Evolutionary conservation across 2,113 vertebrate species (phyloP), one percentile per base, ranked within the genome.

Genomic region (Cebidichthys violaceus): DNA sequence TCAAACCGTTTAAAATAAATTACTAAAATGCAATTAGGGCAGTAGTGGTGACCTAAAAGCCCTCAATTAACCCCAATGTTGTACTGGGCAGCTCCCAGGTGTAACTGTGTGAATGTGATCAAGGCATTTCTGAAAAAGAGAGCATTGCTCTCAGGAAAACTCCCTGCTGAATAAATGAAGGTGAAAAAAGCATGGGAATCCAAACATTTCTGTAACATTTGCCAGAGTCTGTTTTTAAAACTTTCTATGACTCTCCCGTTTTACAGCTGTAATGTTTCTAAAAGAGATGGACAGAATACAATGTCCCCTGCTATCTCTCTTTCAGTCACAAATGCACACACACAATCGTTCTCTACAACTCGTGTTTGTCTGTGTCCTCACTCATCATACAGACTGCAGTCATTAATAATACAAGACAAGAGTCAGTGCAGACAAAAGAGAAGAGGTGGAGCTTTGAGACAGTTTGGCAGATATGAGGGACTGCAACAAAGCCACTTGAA

Each of bases 401-500:
- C 75, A 84, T 85, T 78, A 81, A 82, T 81, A 86, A 83, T 70
- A 75, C 73, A 85, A 79, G 77, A 68, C 62, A 68, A 18, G 41
- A 60, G 71, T 70, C 73, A 33, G 37, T 45, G 24, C 67, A 85
- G 70, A 88, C 75, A 88, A 73, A 18, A 74, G 50, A 78, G 64
- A 74, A 37, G 79, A 80, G 77, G 60, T 81, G 82, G 77, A 60
- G 87, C 69, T 71, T 81, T 85, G 60, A 83, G 75, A 82, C 79
- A 60, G 37, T 77, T 83, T 75, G 66, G 52, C 69, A 83, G 64
- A 75, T 67, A 67, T 50, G 70, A 80, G 20, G 59, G 39, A 60
- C 57, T 65, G 60, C 27, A 85, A 79, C 71, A 85, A 77, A 85
- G 86, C 68, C 62, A 71, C 81, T 79, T 66, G 79, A 87, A 84